Conservation (phyloP, 2,113 vertebrate genomes). For the Laterallus jamaicensis region DNA sequence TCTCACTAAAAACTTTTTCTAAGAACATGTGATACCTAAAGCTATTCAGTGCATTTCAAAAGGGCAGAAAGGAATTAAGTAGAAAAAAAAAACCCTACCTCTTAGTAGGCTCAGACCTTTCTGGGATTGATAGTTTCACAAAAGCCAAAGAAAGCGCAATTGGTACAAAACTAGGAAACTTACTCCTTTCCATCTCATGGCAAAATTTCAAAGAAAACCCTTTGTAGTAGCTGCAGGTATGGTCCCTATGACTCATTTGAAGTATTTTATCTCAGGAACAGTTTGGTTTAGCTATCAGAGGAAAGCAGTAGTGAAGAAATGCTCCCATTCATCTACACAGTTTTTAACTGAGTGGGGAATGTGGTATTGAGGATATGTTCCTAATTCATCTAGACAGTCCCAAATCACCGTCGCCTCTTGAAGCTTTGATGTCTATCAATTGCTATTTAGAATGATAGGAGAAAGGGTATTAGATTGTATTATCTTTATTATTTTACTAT, state of each 20-base stretch:
- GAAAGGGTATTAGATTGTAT: not conserved
- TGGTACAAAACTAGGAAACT: not conserved
- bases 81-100: rapidly evolving
- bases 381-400: not conserved
- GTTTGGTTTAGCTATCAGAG: not conserved
- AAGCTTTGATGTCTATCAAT: not conserved
- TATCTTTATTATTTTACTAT: not conserved
- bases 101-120: not conserved
- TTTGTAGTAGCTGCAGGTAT: not conserved
- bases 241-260: not conserved
- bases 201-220: not conserved
- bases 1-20: not conserved
- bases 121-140: not conserved
- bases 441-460: not conserved
- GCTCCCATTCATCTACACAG: not conserved
- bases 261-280: not conserved
- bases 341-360: not conserved
- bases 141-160: not conserved
- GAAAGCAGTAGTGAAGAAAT: not conserved
- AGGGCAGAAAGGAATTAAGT: not conserved
- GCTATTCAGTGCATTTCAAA: not conserved
- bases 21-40: not conserved
- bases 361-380: not conserved
- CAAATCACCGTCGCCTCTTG: not conserved
- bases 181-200: not conserved